phyloP scores from a whole-genome alignment of 2,797 vertebrate species.

The Clamator glandarius region DNA sequence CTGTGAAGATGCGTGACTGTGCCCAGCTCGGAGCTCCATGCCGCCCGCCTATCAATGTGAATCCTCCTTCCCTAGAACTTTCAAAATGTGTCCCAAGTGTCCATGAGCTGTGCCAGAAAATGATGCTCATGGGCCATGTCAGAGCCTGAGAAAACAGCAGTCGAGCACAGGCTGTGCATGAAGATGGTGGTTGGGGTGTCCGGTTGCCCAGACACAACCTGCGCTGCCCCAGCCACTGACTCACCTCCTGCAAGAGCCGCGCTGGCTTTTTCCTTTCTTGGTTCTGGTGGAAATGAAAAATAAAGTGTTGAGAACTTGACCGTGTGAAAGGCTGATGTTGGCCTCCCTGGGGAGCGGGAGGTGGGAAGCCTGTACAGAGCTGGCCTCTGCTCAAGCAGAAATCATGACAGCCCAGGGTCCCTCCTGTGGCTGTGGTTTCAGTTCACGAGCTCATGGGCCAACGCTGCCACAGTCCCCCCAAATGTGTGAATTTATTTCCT shows the following conservation, averaged over 20 bases:
- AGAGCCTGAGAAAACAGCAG: neutral
- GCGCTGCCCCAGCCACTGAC: neutral
- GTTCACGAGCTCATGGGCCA: neutral
- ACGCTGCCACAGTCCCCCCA: neutral
- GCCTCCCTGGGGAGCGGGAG: too few relatives aligned
- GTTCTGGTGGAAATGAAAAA: neutral
- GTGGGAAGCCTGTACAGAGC: neutral
- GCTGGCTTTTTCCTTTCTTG: neutral
- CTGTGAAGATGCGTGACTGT: neutral
- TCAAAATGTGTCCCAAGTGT: neutral
- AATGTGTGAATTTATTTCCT: neutral
- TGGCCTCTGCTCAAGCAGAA: neutral
- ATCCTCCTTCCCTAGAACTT: neutral
- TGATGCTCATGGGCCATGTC: neutral
- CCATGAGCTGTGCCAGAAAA: neutral
- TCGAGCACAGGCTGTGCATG: neutral
- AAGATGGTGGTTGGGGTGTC: neutral
- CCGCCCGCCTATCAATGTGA: neutral
- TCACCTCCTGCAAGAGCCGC: neutral
- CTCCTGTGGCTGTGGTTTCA: neutral
- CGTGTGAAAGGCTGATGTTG: neutral
- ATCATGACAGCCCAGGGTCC: neutral
- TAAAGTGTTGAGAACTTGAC: slow-evolving; percentile 20
- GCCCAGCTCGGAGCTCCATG: fast-evolving
- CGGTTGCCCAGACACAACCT: neutral